These are phyloP conservation scores for Microplitis manilae DNA, from an alignment of 2,888 invertebrate genomes.

Conservation along the genomic window DNA sequence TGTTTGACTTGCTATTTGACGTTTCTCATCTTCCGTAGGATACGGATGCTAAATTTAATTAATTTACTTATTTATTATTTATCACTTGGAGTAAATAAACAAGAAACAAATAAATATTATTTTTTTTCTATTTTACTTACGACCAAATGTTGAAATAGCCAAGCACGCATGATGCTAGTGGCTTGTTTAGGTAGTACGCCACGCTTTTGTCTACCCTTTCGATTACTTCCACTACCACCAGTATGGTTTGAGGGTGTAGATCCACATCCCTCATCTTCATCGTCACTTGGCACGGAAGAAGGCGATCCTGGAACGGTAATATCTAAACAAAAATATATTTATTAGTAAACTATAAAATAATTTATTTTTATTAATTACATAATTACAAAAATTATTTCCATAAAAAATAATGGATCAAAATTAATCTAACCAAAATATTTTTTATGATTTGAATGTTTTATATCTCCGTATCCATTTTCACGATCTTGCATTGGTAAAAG, in stretches of 20 bases:
- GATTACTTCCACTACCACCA: conserved; percentile 68
- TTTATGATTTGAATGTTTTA: conserved; percentile 60
- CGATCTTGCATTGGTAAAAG: conserved; percentile 66
- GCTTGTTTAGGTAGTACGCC: conserved; percentile 96
- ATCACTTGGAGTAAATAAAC: conserved; percentile 5
- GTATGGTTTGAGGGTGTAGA: conserved; percentile 74
- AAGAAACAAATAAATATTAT: neutral
- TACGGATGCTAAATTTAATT: conserved; percentile 85
- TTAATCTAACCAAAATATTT: conserved; percentile 64
- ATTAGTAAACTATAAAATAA: too few relatives aligned
- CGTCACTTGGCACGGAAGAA: conserved; percentile 74
- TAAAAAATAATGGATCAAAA: neutral
- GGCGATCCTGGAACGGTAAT: conserved; percentile 75
- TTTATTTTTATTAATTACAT: too few relatives aligned
- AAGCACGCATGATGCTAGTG: conserved; percentile 95
- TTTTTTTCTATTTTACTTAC: conserved; percentile 74
- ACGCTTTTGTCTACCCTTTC: conserved; percentile 82
- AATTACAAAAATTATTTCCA: conserved; percentile 1
- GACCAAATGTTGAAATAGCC: conserved; percentile 97
- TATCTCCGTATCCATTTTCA: conserved; percentile 64
- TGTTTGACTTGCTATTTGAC: conserved; percentile 90
- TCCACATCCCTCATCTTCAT: conserved; percentile 70
- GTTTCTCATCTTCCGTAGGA: conserved; percentile 95
- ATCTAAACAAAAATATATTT: conserved; percentile 55
- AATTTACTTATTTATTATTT: conserved; percentile 17